Evolutionary conservation across 2,888 invertebrate species (phyloP).

Genomic region (Drosophila siamana): DNA sequence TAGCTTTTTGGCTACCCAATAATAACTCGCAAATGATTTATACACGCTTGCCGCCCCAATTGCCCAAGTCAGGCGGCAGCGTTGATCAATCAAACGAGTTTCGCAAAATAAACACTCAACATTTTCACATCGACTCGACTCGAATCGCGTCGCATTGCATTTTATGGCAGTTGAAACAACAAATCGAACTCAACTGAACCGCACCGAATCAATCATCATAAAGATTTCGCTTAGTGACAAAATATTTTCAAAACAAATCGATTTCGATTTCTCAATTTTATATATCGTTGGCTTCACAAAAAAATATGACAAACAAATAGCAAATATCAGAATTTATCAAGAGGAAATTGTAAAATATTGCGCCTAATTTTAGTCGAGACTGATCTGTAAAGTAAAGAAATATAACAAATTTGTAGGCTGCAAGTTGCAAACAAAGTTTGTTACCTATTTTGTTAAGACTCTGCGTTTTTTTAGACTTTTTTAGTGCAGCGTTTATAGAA

Average conservation of each 20-base stretch:
- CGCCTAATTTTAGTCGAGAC: too few species aligned
- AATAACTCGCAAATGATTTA: conserved; percentile 19
- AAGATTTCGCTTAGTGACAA: conserved; percentile 20
- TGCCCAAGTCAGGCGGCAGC: neutral
- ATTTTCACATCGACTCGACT: neutral
- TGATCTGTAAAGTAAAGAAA: too few species aligned
- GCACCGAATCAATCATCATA: conserved; percentile 26
- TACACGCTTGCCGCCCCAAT: neutral
- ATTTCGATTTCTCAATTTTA: neutral
- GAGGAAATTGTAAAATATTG: too few species aligned
- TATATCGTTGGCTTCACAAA: too few species aligned
- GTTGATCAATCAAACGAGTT: conserved; percentile 17
- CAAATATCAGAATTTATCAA: too few species aligned
- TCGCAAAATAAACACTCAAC: neutral
- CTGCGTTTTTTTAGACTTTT: too few species aligned
- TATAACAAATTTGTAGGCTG: too few species aligned
- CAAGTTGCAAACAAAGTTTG: too few species aligned
- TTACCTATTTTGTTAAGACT: too few species aligned
- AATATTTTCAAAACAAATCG: conserved; percentile 1
- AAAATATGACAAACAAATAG: too few species aligned
- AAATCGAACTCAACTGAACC: neutral
- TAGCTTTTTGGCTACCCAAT: neutral
- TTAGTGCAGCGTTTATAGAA: too few species aligned
- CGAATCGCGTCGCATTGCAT: neutral
- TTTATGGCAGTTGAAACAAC: neutral